A percentile compares a stretch with the other conserved stretches of the same genome.
phyloP scores from a whole-genome alignment of 2,888 invertebrate species.

The Dasysyrphus albostriatus region DNA sequence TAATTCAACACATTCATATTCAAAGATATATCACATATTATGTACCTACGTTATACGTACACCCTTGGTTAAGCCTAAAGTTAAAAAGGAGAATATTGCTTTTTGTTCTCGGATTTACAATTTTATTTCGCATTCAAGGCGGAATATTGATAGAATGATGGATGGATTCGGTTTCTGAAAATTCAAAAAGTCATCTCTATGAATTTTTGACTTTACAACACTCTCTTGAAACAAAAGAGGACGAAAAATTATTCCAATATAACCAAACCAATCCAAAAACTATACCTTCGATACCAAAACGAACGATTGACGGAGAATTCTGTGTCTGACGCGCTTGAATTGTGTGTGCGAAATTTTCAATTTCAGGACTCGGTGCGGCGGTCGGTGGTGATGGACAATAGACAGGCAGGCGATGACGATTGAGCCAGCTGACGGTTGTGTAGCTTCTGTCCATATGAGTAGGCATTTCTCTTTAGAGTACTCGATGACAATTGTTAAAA shows the following conservation, averaged over 20 bases:
- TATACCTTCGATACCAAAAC: not conserved
- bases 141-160: not conserved
- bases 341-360: conserved; percentile 41
- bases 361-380: conserved; percentile 11
- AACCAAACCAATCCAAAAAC: not conserved
- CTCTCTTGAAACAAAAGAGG: conserved; percentile 7
- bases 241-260: not conserved
- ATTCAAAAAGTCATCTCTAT: conserved; percentile 54
- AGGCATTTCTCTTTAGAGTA: conserved; percentile 14
- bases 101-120: conserved; percentile 5
- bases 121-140: conserved; percentile 3
- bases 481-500: conserved; percentile 69
- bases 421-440: conserved; percentile 22
- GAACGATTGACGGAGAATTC: conserved; percentile 1
- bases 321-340: not conserved
- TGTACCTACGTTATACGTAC: not conserved
- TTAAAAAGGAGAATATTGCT: not conserved
- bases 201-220: conserved; percentile 76
- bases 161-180: conserved; percentile 7
- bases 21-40: too few species aligned
- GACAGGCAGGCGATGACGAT: conserved; percentile 26
- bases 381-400: not conserved
- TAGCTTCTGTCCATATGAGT: conserved; percentile 1
- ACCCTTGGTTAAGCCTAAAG: not conserved
- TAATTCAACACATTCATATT: not conserved